phyloP scores from a whole-genome alignment of 2,797 vertebrate species.

The Catharus ustulatus region DNA sequence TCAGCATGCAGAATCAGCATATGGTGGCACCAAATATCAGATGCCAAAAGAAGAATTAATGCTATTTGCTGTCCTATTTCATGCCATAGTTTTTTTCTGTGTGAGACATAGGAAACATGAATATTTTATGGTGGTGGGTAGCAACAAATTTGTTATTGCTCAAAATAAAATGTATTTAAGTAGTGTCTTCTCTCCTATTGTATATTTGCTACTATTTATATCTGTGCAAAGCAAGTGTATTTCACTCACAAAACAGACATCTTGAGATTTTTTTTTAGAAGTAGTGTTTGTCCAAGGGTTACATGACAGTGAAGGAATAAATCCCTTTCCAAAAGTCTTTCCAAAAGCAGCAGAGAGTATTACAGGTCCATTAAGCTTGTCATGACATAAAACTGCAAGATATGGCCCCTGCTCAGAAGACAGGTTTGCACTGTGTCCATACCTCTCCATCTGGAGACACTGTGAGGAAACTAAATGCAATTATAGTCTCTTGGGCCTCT shows the following conservation, averaged over 20 bases:
- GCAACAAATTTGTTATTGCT: background rate
- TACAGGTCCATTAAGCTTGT: background rate
- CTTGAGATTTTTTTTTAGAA: background rate
- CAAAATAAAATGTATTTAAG: background rate
- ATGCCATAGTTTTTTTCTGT: background rate
- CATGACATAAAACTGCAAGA: background rate
- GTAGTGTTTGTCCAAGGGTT: background rate
- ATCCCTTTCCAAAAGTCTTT: background rate
- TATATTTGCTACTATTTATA: background rate
- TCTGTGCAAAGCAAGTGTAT: background rate
- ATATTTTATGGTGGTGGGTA: background rate
- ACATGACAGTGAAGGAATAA: background rate
- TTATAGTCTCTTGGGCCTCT: background rate
- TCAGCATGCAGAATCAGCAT: background rate
- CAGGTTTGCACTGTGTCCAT: background rate
- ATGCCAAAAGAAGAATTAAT: background rate
- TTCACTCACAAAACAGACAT: background rate
- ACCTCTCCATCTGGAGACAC: background rate
- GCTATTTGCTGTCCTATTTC: background rate
- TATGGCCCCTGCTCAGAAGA: background rate
- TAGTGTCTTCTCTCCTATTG: background rate
- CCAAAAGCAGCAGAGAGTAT: background rate
- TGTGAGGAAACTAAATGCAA: background rate
- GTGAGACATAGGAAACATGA: background rate
- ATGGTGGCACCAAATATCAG: background rate